Percentiles rank a stretch among this genome's conserved stretches.
Evolutionary conservation across 2,797 vertebrate genomes (phyloP).

Genomic region (Sphenopsis melanotis): DNA sequence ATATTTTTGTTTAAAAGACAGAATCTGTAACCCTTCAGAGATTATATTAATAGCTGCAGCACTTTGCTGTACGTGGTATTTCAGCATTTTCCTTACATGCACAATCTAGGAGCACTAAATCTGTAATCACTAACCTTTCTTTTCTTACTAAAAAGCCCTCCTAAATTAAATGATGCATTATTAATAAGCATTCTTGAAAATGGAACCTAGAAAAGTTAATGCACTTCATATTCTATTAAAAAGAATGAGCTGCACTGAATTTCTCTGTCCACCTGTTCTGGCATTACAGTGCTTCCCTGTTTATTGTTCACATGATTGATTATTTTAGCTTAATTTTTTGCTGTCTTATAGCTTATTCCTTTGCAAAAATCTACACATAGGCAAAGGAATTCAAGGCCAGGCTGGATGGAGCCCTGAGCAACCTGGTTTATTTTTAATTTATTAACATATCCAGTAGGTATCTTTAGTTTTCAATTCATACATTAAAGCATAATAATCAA

Average conservation of each 20-base stretch:
- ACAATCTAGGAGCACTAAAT: not conserved
- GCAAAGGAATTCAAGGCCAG: not conserved
- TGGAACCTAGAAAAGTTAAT: not conserved
- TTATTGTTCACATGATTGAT: not conserved
- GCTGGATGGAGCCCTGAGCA: not conserved
- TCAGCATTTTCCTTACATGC: not conserved
- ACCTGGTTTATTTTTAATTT: not conserved
- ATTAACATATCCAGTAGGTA: not conserved
- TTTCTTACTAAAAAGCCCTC: not conserved
- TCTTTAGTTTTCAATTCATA: not conserved
- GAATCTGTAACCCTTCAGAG: conserved; percentile 46
- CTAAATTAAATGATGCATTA: conserved; percentile 38
- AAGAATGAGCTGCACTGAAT: not conserved
- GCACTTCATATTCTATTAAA: not conserved
- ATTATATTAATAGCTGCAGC: conserved; percentile 48
- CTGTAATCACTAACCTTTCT: not conserved
- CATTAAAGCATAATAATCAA: not conserved
- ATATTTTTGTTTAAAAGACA: conserved; percentile 58
- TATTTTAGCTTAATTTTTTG: not conserved
- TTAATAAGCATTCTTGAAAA: conserved; percentile 19
- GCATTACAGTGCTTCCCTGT: not conserved
- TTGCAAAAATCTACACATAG: not conserved
- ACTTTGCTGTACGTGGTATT: not conserved
- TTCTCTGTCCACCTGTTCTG: not conserved
- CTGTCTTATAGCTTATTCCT: not conserved